phyloP scores from a whole-genome alignment of 2,888 invertebrate species.

The Achlya flavicornis region DNA sequence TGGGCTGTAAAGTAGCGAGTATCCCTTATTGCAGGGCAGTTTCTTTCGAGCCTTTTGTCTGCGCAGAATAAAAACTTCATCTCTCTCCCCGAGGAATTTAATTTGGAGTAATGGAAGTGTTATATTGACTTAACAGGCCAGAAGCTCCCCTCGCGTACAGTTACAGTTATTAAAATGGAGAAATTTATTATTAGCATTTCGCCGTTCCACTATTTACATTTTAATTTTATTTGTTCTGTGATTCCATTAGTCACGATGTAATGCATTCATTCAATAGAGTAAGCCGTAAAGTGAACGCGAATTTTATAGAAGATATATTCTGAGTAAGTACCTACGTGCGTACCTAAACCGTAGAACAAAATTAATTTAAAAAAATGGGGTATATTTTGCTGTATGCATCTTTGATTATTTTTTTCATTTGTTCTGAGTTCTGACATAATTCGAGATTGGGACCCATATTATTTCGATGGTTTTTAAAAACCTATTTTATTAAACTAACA shows the following conservation, averaged over 20 bases:
- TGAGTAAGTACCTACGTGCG: no score
- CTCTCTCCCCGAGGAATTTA: constrained; percentile 82
- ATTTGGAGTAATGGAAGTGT: constrained; percentile 84
- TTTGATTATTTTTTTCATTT: neutral
- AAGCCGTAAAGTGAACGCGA: constrained; percentile 48
- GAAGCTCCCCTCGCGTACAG: constrained; percentile 76
- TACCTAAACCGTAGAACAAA: constrained; percentile 30
- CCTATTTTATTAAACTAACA: no score
- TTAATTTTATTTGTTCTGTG: constrained; percentile 83
- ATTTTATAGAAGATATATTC: constrained; percentile 35
- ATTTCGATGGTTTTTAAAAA: no score
- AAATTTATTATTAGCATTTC: constrained; percentile 83
- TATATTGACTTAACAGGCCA: constrained; percentile 84
- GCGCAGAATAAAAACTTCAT: constrained; percentile 80
- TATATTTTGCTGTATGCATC: constrained; percentile 11
- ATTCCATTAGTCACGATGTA: constrained; percentile 80
- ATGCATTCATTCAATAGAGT: constrained; percentile 73
- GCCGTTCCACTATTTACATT: constrained; percentile 81
- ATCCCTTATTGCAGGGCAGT: constrained; percentile 55
- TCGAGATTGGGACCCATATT: no score
- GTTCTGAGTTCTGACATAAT: no score
- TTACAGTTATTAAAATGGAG: constrained; percentile 84
- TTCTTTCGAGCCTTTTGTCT: constrained; percentile 70
- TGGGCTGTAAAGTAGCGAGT: constrained; percentile 32
- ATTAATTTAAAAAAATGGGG: constrained; percentile 52